phyloP scores from a whole-genome alignment of 2,797 vertebrate genomes.

The Chromobotia macracanthus region DNA sequence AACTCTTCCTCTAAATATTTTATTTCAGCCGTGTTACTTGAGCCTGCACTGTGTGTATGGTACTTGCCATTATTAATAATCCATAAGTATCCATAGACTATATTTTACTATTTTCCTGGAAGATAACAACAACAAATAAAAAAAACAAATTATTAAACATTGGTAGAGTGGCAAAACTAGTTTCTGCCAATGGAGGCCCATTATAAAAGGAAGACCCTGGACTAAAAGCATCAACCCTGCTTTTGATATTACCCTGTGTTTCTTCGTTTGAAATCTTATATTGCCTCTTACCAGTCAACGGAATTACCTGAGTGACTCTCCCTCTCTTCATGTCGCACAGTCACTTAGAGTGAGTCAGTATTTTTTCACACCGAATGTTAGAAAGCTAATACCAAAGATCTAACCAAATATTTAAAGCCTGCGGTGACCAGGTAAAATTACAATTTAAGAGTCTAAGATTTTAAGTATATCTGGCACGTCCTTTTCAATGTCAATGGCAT shows the following conservation, averaged over 20 bases:
- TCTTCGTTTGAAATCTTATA: slow-evolving; percentile 26
- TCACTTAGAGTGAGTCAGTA: slow-evolving; percentile 36
- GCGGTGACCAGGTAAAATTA: no score
- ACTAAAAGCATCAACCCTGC: no score
- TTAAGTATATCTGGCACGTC: no score
- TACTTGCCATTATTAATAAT: slow-evolving; percentile 44
- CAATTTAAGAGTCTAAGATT: no score
- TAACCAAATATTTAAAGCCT: not conserved
- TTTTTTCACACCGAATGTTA: slow-evolving; percentile 31
- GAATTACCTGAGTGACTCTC: slow-evolving; percentile 50
- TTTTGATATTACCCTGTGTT: no score
- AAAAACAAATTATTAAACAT: no score
- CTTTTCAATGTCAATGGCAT: no score
- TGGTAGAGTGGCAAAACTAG: no score
- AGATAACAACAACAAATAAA: no score
- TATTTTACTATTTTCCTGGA: not conserved
- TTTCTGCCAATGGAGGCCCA: no score
- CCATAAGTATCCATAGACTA: slow-evolving; percentile 29
- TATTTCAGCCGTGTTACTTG: slow-evolving; percentile 23
- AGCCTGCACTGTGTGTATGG: slow-evolving; percentile 10
- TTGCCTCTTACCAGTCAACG: slow-evolving; percentile 25
- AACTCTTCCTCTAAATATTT: slow-evolving; percentile 43
- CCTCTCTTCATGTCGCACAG: slow-evolving; percentile 50
- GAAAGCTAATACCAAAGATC: not conserved
- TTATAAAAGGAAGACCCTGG: no score